Evolutionary conservation across 2,888 invertebrate species (phyloP), one percentile per base, ranked within the genome.

Genomic region (Pherbina coryleti): DNA sequence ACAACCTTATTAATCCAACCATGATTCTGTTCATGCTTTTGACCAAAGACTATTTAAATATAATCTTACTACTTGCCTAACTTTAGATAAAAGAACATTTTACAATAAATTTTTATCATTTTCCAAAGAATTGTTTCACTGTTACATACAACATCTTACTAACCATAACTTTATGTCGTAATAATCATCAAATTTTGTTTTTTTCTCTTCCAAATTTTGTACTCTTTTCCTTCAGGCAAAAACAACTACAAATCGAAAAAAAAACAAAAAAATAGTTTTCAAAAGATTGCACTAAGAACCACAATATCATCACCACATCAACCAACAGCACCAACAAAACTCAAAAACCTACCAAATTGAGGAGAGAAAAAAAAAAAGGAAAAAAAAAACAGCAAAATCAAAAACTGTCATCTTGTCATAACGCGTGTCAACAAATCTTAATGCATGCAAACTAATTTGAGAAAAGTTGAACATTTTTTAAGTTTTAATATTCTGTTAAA

Each of bases 151-250:
- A 44, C 44, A 64, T 31, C n/a, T 53, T 11, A 71, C 34, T 8
- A 60, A 73, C 31, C 62, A 62, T 25, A 19, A 73, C 53, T 75
- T 53, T 22, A 53, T 67, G 75, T 75, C 14, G 17, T 75, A 67
- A 53, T 75, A 17, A 75, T 69, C 28, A 44, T 11, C 44, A 60
- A 28, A 28, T 53, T 75, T 66, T 67, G 8, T 79, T 53, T 75
- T 66, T 67, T 17, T 79, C 82, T 81, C 78, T 81, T 73, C 25
- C 77, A 64, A 77, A 69, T 69, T 77, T 83, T 85, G 79, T 80
- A 49, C 82, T 84, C 74, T 87, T 82, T 83, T 85, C 86, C 88
- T 84, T 86, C 88, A 87, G 87, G 87, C 86, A 87, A 86, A 77
- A 78, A 80, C 78, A 80, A 77, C 73, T 67, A 64, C 74, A 64